Conservation (phyloP, 2,113 vertebrate genomes). For the Platysternon megacephalum region DNA sequence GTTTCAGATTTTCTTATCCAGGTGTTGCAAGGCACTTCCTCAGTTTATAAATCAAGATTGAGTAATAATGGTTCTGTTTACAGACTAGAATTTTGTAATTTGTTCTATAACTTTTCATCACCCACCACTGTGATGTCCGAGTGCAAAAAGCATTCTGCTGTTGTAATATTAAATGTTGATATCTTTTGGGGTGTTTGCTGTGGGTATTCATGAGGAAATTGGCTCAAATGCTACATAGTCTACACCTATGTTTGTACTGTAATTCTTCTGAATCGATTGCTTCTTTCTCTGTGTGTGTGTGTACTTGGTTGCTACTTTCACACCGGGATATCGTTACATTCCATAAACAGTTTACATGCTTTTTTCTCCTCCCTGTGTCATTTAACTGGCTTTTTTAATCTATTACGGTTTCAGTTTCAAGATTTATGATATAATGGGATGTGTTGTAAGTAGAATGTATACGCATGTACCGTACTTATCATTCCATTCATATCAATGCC, state of each 20-base stretch:
- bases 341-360: background rate
- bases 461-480: background rate
- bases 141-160: background rate
- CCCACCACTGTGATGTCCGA: background rate
- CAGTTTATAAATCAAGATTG: background rate
- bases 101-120: background rate
- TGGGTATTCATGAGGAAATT: background rate
- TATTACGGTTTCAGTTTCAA: background rate
- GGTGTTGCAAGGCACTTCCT: background rate
- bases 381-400: background rate
- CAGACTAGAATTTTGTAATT: background rate
- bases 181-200: background rate
- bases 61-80: background rate
- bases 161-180: background rate
- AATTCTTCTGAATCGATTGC: background rate
- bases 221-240: background rate
- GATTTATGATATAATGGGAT: background rate
- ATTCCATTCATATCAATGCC: background rate
- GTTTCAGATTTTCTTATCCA: background rate
- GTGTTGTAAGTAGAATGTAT: background rate
- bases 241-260: background rate
- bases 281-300: background rate
- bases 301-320: background rate
- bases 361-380: background rate
- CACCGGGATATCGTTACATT: background rate